These are phyloP conservation scores for Syngnathus acus DNA, from an alignment of 2,797 vertebrate species.

Conservation along the genomic window DNA sequence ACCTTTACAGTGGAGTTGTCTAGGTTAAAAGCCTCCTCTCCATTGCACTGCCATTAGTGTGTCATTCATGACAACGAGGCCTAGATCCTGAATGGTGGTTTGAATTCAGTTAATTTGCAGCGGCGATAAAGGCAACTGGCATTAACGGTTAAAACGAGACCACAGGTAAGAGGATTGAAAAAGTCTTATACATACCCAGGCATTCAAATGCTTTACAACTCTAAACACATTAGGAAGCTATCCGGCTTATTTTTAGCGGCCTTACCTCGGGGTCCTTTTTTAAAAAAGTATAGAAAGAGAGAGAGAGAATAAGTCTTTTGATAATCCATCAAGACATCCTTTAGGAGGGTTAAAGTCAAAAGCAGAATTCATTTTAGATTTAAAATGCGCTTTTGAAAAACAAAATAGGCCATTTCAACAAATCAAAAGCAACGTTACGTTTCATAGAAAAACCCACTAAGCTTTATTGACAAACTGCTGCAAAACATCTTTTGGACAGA, in stretches of 20 bases:
- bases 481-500: constrained; percentile 96
- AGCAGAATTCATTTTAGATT: constrained; percentile 76
- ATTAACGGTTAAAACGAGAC: constrained; percentile 66
- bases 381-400: constrained; percentile 75
- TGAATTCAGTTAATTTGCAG: constrained; percentile 89
- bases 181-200: constrained; percentile 81
- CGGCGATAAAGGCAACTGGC: constrained; percentile 72
- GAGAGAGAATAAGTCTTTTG: constrained; percentile 78
- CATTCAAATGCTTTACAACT: constrained; percentile 76
- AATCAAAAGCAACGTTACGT: constrained; percentile 89
- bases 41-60: constrained; percentile 91
- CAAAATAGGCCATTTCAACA: constrained; percentile 82
- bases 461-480: constrained; percentile 99
- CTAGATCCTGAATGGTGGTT: constrained; percentile 88
- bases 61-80: constrained; percentile 83
- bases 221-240: constrained; percentile 82
- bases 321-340: constrained; percentile 77
- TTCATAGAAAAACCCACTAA: constrained; percentile 98
- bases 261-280: constrained; percentile 85
- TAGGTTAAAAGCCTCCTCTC: constrained; percentile 97
- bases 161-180: constrained; percentile 81
- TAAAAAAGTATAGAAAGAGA: constrained; percentile 83
- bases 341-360: constrained; percentile 74
- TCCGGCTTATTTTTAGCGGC: constrained; percentile 80
- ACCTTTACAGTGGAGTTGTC: constrained; percentile 95